A percentile compares a stretch with the other conserved stretches of the same genome.
Conservation (phyloP, 1,140 invertebrate genomes). For the Schlechtendalia chinensis region DNA sequence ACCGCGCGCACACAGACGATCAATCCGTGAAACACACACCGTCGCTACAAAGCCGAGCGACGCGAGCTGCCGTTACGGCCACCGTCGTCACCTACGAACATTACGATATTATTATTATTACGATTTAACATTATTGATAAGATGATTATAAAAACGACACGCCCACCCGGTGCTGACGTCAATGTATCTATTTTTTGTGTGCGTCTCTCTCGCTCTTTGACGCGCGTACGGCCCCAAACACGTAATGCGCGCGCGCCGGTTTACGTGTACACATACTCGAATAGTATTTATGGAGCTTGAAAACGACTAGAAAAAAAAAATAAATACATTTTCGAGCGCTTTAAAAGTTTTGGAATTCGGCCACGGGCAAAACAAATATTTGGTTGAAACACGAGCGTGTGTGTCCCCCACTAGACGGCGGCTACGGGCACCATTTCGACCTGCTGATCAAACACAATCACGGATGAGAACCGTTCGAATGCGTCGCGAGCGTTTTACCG, state of each 20-base stretch:
- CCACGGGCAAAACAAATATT: slow-evolving; percentile 35
- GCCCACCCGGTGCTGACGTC: slow-evolving; percentile 42
- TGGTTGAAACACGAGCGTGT: neutral
- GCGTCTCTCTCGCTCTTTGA: neutral
- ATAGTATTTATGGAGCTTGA: neutral
- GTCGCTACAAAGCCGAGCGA: too few relatives aligned
- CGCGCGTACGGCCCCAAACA: neutral
- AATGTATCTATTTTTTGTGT: slow-evolving; percentile 22
- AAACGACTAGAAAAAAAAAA: neutral
- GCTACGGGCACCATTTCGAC: neutral
- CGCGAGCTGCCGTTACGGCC: too few relatives aligned
- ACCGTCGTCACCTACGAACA: neutral
- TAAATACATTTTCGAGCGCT: neutral
- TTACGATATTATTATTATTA: slow-evolving; percentile 23
- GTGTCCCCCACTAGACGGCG: neutral
- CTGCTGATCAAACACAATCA: slow-evolving; percentile 39
- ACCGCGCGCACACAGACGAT: too few relatives aligned
- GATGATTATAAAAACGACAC: slow-evolving; percentile 24
- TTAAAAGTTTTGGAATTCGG: slow-evolving; percentile 11
- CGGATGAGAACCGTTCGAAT: neutral
- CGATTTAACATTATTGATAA: slow-evolving; percentile 36
- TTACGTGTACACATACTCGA: neutral
- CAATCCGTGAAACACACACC: too few relatives aligned
- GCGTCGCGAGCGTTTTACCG: neutral
- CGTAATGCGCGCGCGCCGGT: neutral